Evolutionary conservation across 2,113 vertebrate genomes (phyloP).

Genomic region (Atherinomorus stipes): DNA sequence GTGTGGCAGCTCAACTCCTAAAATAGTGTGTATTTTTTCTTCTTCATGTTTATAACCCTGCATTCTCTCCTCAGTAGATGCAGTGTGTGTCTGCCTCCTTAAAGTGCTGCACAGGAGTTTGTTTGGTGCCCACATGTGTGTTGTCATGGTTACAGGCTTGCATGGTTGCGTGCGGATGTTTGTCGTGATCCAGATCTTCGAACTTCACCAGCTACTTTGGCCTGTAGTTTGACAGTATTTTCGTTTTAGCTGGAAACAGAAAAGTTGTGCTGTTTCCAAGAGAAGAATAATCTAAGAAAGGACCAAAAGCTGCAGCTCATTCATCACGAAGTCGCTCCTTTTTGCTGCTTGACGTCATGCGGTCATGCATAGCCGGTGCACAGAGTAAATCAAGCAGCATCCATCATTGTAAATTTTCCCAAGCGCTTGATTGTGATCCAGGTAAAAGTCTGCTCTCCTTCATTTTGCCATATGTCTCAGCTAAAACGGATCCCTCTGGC

Average conservation of each 20-base stretch:
- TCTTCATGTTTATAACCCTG: background rate
- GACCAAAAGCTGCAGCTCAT: slow-evolving; percentile 34
- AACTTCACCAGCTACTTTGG: slow-evolving; percentile 14
- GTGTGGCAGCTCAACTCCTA: slow-evolving; percentile 45
- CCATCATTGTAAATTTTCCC: slow-evolving; percentile 40
- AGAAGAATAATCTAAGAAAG: slow-evolving; percentile 27
- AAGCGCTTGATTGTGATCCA: slow-evolving; percentile 46
- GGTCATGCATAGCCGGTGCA: slow-evolving; percentile 1
- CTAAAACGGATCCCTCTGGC: slow-evolving; percentile 25
- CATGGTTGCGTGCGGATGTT: slow-evolving; percentile 10
- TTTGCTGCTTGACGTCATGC: slow-evolving; percentile 25
- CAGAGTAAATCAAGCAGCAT: slow-evolving; percentile 37
- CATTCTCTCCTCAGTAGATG: slow-evolving; percentile 16
- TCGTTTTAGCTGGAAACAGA: background rate
- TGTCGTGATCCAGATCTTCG: slow-evolving; percentile 27
- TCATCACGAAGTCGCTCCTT: slow-evolving; percentile 23
- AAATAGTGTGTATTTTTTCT: slow-evolving; percentile 1
- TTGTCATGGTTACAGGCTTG: slow-evolving; percentile 54
- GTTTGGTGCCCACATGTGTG: slow-evolving; percentile 61
- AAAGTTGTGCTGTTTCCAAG: background rate
- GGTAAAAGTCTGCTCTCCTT: slow-evolving; percentile 58
- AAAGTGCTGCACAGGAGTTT: slow-evolving; percentile 30
- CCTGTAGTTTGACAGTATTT: background rate
- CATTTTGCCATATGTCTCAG: slow-evolving; percentile 53
- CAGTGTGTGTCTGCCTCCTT: slow-evolving; percentile 10